phyloP scores from a whole-genome alignment of 2,888 invertebrate species.

The Leptinotarsa rubiginosa region DNA sequence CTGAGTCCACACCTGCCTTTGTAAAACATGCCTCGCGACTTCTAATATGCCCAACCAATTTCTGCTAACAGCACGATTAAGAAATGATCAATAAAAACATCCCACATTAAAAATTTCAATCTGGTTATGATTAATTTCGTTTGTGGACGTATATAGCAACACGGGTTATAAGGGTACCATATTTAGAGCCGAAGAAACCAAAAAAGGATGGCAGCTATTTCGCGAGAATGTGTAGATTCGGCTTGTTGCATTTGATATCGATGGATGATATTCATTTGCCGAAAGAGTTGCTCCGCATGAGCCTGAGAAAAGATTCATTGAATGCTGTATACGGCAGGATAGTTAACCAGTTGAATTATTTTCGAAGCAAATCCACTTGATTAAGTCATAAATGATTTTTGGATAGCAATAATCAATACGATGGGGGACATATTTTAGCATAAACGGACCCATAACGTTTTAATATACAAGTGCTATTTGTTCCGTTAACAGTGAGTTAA shows the following conservation, averaged over 20 bases:
- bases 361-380: no score
- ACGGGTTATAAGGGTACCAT: slow-evolving; percentile 40
- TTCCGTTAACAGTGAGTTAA: no score
- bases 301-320: not conserved
- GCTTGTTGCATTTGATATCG: slow-evolving; percentile 40
- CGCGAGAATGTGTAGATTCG: slow-evolving; percentile 42
- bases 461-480: no score
- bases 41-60: not conserved
- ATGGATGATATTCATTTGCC: slow-evolving; percentile 32
- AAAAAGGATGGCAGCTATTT: slow-evolving; percentile 45
- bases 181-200: slow-evolving; percentile 31
- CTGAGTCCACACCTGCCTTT: not conserved
- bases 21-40: not conserved
- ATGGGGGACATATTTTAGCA: no score
- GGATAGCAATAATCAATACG: no score
- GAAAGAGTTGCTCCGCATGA: not conserved
- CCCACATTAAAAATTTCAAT: slow-evolving; percentile 39
- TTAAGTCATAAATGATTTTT: no score
- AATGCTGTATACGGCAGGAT: not conserved
- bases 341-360: no score
- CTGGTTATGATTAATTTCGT: slow-evolving; percentile 42
- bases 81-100: slow-evolving; percentile 34
- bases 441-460: no score
- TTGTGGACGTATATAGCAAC: slow-evolving; percentile 41
- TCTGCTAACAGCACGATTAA: slow-evolving; percentile 5